A percentile compares a stretch with the other conserved stretches of the same genome.
Conservation (phyloP, 2,888 invertebrate genomes). For the Galerucella nymphaeae region DNA sequence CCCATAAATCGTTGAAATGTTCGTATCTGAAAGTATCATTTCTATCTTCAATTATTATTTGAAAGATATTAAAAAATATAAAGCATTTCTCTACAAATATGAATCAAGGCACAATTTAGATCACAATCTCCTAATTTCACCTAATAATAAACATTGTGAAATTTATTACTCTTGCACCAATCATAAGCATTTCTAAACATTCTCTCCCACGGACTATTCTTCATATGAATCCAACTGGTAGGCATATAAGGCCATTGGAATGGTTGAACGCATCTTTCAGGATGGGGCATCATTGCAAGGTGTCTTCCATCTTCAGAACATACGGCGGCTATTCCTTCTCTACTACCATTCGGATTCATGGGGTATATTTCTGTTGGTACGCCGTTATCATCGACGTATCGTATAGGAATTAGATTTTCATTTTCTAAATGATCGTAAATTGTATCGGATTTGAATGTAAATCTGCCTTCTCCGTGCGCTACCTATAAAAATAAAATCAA, state of each 20-base stretch:
- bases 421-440: constrained; percentile 67
- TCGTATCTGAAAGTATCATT: too few species aligned
- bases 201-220: constrained; percentile 88
- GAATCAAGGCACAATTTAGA: too few species aligned
- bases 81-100: background rate
- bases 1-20: too few species aligned
- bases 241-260: constrained; percentile 91
- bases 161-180: constrained; percentile 69
- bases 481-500: constrained; percentile 12
- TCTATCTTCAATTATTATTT: background rate
- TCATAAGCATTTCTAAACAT: constrained; percentile 91
- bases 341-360: constrained; percentile 93
- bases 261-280: constrained; percentile 85
- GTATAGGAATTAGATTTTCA: constrained; percentile 78
- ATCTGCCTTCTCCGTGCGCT: constrained; percentile 95
- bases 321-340: constrained; percentile 84
- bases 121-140: background rate
- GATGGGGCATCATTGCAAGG: constrained; percentile 98
- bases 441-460: constrained; percentile 69
- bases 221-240: constrained; percentile 65
- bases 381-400: constrained; percentile 86
- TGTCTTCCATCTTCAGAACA: constrained; percentile 93
- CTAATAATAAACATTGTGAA: constrained; percentile 52
- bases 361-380: constrained; percentile 85
- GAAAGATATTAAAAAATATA: background rate